Conservation (phyloP, 2,113 vertebrate genomes). For the Podarcis raffonei region DNA sequence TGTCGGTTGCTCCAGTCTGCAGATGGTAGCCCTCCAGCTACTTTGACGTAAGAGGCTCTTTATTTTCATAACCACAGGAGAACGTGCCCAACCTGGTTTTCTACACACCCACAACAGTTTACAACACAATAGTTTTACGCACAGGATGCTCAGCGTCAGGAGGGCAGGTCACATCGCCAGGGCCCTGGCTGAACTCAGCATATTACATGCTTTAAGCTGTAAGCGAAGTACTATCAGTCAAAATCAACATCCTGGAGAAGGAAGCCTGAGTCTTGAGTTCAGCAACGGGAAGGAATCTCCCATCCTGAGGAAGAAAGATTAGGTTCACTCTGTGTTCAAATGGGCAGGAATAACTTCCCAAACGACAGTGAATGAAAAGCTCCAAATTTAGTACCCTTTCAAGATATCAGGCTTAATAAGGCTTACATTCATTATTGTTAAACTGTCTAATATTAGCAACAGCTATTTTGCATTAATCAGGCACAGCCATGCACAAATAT, state of each 20-base stretch:
- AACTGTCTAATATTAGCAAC: conserved; percentile 73
- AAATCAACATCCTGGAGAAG: conserved; percentile 83
- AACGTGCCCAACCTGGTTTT: neutral
- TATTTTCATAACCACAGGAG: conserved; percentile 4
- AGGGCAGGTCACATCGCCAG: conserved; percentile 61
- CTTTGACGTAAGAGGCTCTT: conserved; percentile 37
- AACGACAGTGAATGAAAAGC: conserved; percentile 62
- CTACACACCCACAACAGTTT: conserved; percentile 13
- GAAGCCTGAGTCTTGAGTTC: conserved; percentile 71
- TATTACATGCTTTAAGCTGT: conserved; percentile 59
- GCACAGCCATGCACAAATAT: conserved; percentile 55
- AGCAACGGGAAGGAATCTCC: conserved; percentile 81
- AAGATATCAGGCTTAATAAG: conserved; percentile 67
- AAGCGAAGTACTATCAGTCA: conserved; percentile 67
- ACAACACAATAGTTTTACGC: conserved; percentile 79
- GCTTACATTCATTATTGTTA: conserved; percentile 74
- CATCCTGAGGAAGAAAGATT: conserved; percentile 84
- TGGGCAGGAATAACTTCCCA: conserved; percentile 66
- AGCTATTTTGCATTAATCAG: conserved; percentile 60
- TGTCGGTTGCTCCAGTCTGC: conserved; percentile 53
- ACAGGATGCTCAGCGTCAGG: conserved; percentile 75
- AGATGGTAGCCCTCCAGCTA: conserved; percentile 56
- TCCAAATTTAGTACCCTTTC: conserved; percentile 70
- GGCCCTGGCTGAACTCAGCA: conserved; percentile 41
- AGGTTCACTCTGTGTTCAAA: conserved; percentile 65